These are phyloP conservation scores for Leucosticte australis DNA, from an alignment of 2,113 vertebrate species.

Conservation along the genomic window DNA sequence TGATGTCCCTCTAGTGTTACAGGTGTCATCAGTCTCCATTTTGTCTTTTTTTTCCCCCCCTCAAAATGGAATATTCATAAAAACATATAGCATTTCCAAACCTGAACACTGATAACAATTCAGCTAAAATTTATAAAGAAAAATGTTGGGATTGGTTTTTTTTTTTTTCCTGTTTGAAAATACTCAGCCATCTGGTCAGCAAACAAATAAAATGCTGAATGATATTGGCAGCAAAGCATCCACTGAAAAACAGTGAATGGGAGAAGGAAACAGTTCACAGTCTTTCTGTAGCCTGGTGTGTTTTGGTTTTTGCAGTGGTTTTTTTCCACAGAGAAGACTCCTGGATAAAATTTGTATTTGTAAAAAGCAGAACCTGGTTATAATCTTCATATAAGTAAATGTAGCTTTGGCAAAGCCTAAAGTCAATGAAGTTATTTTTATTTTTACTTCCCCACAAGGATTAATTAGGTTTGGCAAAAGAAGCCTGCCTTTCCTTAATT, in stretches of 20 bases:
- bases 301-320: background rate
- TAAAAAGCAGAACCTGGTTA: background rate
- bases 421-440: background rate
- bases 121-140: background rate
- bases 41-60: fast-evolving
- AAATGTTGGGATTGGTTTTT: background rate
- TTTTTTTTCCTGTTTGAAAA: background rate
- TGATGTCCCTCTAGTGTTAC: background rate
- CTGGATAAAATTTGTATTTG: background rate
- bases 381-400: background rate
- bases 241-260: background rate
- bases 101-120: background rate
- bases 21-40: background rate
- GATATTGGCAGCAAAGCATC: background rate
- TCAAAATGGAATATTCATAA: background rate
- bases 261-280: background rate
- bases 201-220: slow-evolving; percentile 14
- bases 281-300: background rate
- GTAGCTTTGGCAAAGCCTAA: background rate
- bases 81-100: background rate
- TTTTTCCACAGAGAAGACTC: background rate
- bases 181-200: slow-evolving; percentile 29
- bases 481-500: background rate
- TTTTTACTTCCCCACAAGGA: background rate
- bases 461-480: background rate